Evolutionary conservation across 2,113 vertebrate genomes (phyloP).

Genomic region (Amphilophus citrinellus): DNA sequence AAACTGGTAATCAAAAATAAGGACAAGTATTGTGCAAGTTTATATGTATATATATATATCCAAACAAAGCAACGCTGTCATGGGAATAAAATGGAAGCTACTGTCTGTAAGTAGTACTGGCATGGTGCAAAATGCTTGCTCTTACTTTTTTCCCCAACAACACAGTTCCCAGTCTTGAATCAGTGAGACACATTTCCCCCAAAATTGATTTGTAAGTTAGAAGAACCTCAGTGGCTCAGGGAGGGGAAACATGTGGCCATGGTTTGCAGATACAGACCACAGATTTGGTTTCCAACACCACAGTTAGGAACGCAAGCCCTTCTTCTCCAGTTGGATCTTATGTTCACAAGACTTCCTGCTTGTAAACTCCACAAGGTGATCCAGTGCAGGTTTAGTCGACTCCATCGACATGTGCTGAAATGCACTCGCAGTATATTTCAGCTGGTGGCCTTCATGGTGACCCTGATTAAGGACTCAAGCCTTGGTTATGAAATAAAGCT

Average conservation of each 20-base stretch:
- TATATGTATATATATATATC: background rate
- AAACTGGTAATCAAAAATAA: background rate
- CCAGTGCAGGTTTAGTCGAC: background rate
- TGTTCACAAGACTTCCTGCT: background rate
- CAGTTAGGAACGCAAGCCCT: rapidly evolving
- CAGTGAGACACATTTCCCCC: background rate
- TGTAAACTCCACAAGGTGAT: background rate
- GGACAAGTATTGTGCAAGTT: background rate
- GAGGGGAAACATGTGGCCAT: background rate
- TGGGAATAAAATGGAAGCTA: background rate
- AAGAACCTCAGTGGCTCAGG: background rate
- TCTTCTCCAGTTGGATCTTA: background rate
- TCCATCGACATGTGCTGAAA: background rate
- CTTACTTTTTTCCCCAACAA: background rate
- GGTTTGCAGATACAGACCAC: background rate
- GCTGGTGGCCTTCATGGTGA: background rate
- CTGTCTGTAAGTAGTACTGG: background rate
- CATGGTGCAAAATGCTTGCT: background rate
- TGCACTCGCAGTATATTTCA: background rate
- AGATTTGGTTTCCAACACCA: background rate
- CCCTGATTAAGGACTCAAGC: background rate
- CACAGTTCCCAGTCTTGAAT: background rate
- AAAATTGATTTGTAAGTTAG: background rate
- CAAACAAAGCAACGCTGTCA: too few species aligned
- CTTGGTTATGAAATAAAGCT: background rate